Percentiles rank a stretch among this genome's conserved stretches.
Evolutionary conservation across 1,140 invertebrate species (phyloP).

Genomic region (Drosophila pachea): DNA sequence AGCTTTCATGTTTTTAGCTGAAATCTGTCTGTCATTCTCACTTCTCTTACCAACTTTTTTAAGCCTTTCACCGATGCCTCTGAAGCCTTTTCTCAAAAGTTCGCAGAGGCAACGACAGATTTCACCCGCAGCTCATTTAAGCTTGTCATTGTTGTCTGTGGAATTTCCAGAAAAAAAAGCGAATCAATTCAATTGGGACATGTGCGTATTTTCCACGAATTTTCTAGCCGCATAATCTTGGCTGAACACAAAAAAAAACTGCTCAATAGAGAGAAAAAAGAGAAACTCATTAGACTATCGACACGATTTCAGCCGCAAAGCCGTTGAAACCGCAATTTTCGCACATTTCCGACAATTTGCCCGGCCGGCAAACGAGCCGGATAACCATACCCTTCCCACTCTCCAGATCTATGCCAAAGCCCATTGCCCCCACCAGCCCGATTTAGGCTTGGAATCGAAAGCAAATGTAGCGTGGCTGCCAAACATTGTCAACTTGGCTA

Average conservation of each 20-base stretch:
- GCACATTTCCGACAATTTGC: constrained; percentile 47
- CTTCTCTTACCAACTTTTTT: too few relatives aligned
- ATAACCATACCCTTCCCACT: not conserved
- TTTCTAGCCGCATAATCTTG: too few relatives aligned
- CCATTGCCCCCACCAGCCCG: constrained; percentile 3
- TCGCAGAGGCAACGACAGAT: too few relatives aligned
- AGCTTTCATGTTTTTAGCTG: too few relatives aligned
- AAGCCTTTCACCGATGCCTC: too few relatives aligned
- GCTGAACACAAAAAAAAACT: not conserved
- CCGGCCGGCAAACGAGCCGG: constrained; percentile 4
- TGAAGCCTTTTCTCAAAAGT: too few relatives aligned
- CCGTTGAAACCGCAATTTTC: constrained; percentile 14
- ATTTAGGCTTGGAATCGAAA: constrained; percentile 34
- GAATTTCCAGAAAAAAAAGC: too few relatives aligned
- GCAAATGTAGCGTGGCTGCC: constrained; percentile 51
- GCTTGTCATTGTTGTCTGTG: too few relatives aligned
- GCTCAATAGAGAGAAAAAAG: constrained; percentile 1
- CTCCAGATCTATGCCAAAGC: not conserved
- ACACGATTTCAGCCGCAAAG: constrained; percentile 12
- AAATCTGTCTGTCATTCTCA: too few relatives aligned
- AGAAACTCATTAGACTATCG: not conserved
- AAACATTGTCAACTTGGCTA: constrained; percentile 44
- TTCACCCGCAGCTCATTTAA: too few relatives aligned
- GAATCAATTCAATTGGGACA: too few relatives aligned
- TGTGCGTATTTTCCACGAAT: too few relatives aligned